Evolutionary conservation across 2,113 vertebrate species (phyloP).

Genomic region (Lophochroa leadbeateri): DNA sequence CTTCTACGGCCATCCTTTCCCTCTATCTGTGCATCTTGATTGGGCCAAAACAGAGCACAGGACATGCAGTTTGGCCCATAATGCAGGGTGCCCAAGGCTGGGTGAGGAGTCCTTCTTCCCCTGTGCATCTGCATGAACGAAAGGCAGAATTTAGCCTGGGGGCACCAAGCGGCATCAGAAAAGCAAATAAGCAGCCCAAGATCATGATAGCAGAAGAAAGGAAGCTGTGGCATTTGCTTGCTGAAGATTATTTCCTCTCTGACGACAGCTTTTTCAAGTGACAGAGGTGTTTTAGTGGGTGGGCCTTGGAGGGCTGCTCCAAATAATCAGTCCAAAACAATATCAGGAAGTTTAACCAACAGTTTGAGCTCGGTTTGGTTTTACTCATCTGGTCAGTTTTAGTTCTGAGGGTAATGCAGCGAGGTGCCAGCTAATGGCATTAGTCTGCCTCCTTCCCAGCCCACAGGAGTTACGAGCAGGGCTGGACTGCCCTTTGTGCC

Average conservation of each 20-base stretch:
- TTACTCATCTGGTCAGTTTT: conserved; percentile 16
- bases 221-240: conserved; percentile 6
- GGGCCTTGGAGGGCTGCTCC: conserved; percentile 23
- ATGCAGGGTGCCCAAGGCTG: not conserved
- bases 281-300: conserved; percentile 20
- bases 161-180: conserved; percentile 29
- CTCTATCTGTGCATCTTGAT: not conserved
- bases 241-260: conserved; percentile 50
- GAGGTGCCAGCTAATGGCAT: conserved; percentile 16
- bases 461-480: not conserved
- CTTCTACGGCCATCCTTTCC: not conserved
- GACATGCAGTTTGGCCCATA: not conserved
- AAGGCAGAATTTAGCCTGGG: not conserved
- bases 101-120: not conserved
- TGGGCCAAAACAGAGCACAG: not conserved
- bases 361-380: not conserved
- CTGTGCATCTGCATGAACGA: not conserved
- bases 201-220: not conserved
- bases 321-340: conserved; percentile 52
- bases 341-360: conserved; percentile 37
- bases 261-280: conserved; percentile 10
- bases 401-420: not conserved
- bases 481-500: not conserved
- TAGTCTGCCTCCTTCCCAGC: not conserved
- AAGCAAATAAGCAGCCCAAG: not conserved